Evolutionary conservation across 2,113 vertebrate genomes (phyloP).

Genomic region (Campylomormyrus numenius): DNA sequence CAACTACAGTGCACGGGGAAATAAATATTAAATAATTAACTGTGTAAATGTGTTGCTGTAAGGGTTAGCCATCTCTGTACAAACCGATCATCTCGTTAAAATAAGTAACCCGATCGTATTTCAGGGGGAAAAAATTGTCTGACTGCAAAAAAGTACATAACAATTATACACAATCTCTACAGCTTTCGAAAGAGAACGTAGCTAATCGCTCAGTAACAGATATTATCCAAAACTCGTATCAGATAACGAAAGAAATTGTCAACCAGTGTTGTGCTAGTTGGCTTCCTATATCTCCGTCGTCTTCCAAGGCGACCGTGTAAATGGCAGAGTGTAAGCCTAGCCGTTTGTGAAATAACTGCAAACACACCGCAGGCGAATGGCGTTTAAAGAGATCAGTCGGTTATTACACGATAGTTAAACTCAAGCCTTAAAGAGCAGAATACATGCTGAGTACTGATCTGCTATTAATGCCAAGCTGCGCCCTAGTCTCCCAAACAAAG

Average conservation of each 20-base stretch:
- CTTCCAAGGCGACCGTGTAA: constrained; percentile 4
- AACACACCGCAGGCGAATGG: constrained; percentile 4
- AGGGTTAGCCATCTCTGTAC: neutral
- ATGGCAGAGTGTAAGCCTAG: neutral
- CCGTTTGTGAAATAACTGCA: constrained; percentile 5
- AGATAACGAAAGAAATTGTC: constrained; percentile 5
- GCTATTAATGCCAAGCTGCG: constrained; percentile 2
- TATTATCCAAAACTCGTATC: neutral
- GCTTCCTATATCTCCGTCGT: neutral
- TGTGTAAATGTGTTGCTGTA: neutral
- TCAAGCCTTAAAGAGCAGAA: neutral
- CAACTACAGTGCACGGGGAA: neutral
- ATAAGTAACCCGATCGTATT: neutral
- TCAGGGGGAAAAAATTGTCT: neutral
- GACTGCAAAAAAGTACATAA: neutral
- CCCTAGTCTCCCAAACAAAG: constrained; percentile 50
- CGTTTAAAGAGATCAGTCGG: neutral
- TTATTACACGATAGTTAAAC: neutral
- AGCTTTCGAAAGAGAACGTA: neutral
- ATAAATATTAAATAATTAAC: neutral
- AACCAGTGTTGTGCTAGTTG: constrained; percentile 10
- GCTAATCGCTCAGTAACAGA: neutral
- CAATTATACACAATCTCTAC: neutral
- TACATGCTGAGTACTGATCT: neutral
- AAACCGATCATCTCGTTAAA: neutral